Base-by-base conservation (phyloP, 2,113 vertebrate genomes). In the Oreochromis niloticus region DNA sequence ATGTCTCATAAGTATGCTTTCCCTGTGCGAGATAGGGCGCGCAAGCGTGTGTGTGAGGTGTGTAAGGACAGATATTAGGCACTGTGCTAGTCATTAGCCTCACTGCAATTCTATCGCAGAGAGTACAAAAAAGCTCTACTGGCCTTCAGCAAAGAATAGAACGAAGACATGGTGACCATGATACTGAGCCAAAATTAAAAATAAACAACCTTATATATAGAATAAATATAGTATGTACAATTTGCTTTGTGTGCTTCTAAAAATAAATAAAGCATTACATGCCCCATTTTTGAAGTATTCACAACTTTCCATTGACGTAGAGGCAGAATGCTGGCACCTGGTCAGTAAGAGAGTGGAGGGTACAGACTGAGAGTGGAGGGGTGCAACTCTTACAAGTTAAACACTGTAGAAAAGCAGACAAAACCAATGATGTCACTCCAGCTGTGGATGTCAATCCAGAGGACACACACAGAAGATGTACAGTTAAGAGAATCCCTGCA, bases 161-260 rank as follows among this genome's bases (percentile, higher is more conserved):
- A 86, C 75, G 52, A 86, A 84, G 81, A 80, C 54, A 88, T 66
- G 66, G 73, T 80, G 93, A 94, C 87, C 93, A 87, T 84, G 87
- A 85, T 93, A 91, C 84, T 11, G 85, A 93, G 90, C 81, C 88
- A 92, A 92, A 95, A 95, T 91, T 88, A 94, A 96, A 95, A 96
- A 97, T 96, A 96, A 95, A 97, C 95, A 96, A 90, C 93, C 94
- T 94, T 94, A 96, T 95, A 96, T 97, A 96, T 95, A 97, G 95
- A 97, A 97, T 97, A 97, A 97, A 97, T 97, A 97, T 96, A 93
- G 85, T 97, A 96, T 97, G 90, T 97, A 97, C 94, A 96, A 94
- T 95, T 96, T 95, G 94, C 95, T 96, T 96, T 95, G 95, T 96
- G 95, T 96, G 93, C 94, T 96, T 96, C 94, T 96, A 95, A 95